phyloP scores from a whole-genome alignment of 2,113 vertebrate species.

The Otolemur garnettii region DNA sequence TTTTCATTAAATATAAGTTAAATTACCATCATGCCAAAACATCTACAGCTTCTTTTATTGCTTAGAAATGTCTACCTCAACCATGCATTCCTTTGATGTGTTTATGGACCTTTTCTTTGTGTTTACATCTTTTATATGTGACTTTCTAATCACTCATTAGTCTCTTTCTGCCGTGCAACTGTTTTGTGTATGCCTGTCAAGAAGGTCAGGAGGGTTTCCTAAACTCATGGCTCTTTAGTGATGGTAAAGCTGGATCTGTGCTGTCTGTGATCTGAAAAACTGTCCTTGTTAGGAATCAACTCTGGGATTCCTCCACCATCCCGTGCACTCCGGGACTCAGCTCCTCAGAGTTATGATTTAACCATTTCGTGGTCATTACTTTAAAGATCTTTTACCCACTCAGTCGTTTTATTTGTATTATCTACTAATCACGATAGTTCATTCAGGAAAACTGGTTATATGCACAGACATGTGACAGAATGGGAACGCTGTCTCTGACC shows the following conservation, averaged over 20 bases:
- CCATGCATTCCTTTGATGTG: not conserved
- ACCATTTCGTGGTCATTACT: not conserved
- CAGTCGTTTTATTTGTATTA: not conserved
- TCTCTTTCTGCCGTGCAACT: not conserved
- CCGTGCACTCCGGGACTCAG: not conserved
- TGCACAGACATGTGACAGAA: not conserved
- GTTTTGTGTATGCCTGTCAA: not conserved
- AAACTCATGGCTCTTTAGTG: not conserved
- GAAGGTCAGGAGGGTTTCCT: not conserved
- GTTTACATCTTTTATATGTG: conserved; percentile 8
- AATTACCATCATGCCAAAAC: not conserved
- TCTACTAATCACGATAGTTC: not conserved
- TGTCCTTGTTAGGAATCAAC: not conserved
- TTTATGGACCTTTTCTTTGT: not conserved
- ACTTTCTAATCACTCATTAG: not conserved
- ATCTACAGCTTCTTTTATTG: not conserved
- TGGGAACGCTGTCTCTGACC: not conserved
- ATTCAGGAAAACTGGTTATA: not conserved
- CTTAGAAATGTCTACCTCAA: not conserved
- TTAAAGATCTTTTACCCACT: not conserved
- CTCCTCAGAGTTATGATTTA: not conserved
- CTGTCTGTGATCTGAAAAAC: not conserved
- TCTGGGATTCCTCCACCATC: not conserved
- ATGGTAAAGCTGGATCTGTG: not conserved
- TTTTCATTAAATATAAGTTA: not conserved